Conservation (phyloP, 2,888 invertebrate species). For the Bombylius discolor region DNA sequence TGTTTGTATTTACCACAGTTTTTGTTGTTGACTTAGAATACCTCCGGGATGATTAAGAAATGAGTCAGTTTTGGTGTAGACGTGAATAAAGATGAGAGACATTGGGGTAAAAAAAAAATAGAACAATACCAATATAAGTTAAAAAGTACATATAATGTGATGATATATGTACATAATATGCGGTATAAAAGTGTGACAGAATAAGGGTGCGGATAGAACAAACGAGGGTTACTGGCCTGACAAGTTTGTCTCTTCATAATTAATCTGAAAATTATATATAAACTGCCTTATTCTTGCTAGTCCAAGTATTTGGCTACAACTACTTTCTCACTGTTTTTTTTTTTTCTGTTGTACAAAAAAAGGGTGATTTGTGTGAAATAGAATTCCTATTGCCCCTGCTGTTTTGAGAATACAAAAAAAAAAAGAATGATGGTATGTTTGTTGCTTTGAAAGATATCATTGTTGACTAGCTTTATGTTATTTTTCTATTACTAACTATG, state of each 20-base stretch:
- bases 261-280: constrained; percentile 9
- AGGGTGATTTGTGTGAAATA: too few relatives aligned
- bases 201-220: neutral
- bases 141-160: too few relatives aligned
- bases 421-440: too few relatives aligned
- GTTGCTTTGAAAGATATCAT: too few relatives aligned
- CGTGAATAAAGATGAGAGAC: neutral
- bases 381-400: too few relatives aligned
- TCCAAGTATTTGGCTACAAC: neutral
- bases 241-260: constrained; percentile 8
- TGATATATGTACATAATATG: neutral
- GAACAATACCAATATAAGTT: too few relatives aligned
- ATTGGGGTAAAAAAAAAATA: too few relatives aligned
- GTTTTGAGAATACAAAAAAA: too few relatives aligned
- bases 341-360: too few relatives aligned
- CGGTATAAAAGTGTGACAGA: neutral
- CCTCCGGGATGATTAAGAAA: neutral
- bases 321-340: too few relatives aligned
- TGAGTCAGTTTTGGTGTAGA: neutral
- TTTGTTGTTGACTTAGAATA: neutral
- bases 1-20: constrained; percentile 6
- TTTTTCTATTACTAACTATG: too few relatives aligned
- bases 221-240: constrained; percentile 8
- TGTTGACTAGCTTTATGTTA: too few relatives aligned
- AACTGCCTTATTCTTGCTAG: constrained; percentile 1